Percentiles rank a stretch among this genome's conserved stretches.
These are phyloP conservation scores for Megaustenia siamemsis DNA, from an alignment of 2,888 invertebrate species.

Conservation along the genomic window DNA sequence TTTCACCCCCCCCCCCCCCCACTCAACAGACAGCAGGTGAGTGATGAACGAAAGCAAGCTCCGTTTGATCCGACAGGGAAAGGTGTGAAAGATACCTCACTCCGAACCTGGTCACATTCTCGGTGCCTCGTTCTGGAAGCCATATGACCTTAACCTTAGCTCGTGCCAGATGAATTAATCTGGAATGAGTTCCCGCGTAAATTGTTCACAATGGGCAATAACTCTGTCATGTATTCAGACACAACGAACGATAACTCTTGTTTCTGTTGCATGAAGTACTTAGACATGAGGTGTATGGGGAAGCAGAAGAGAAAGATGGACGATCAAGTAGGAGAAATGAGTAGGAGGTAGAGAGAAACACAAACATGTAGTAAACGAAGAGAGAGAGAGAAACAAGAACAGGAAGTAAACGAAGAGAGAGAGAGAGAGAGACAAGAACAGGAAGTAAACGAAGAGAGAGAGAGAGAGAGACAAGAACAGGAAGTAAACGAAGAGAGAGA, in stretches of 20 bases:
- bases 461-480: constrained; percentile 1
- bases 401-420: neutral
- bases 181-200: too few species aligned
- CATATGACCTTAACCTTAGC: too few species aligned
- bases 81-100: too few species aligned
- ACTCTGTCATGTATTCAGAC: too few species aligned
- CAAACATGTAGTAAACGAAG: neutral
- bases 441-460: neutral
- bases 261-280: neutral
- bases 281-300: neutral
- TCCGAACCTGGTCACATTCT: too few species aligned
- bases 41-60: too few species aligned
- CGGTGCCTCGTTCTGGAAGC: too few species aligned
- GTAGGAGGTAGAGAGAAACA: constrained; percentile 3
- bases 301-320: neutral
- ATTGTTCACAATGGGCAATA: too few species aligned
- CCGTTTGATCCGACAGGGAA: too few species aligned
- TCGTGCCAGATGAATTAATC: too few species aligned
- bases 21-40: neutral
- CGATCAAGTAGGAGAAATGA: neutral
- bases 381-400: neutral
- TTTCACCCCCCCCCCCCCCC: too few species aligned
- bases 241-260: too few species aligned
- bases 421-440: neutral
- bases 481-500: neutral